Base-by-base conservation (phyloP, 2,888 invertebrate genomes). In the Pardosa pseudoannulata region DNA sequence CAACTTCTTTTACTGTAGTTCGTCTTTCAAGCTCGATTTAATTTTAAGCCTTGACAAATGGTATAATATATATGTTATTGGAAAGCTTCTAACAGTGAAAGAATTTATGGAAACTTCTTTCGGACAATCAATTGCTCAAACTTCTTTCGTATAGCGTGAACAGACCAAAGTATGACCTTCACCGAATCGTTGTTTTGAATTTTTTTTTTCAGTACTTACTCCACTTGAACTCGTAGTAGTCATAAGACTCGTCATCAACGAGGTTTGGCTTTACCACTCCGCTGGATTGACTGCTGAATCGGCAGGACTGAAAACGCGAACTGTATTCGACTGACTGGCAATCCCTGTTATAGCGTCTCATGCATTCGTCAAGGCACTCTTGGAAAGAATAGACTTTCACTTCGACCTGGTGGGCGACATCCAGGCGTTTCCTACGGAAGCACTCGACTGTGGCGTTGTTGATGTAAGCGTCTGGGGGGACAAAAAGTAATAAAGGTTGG, bases 221-320 rank as follows among this genome's bases (percentile, higher is more conserved):
- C 89, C 89, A 89, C 32, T 88, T 88, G 68, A 89, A 88, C 67
- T 97, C 97, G 91, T 97, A 97, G 92, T 97, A 97, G 92, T 97
- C 97, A 91, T 96, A 97, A 92, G 97, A 96, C 0, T 96, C 96
- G 91, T 97, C 97, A 91, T 96, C 96, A 89, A 96, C 95, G 79
- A 97, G 94, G 87, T 96, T 93, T 94, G 96, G 96, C 65, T 80
- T 82, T 64, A 39, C 73, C 11, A 16, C 39, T 80, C 80, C 89
- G 68, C 86, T 96, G 96, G 90, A 95, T 94, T 92, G 96, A 90
- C 87, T 88, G 85, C 89, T 89, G 64, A 89, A 89, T 36, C 89
- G 70, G 68, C 89, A 89, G 23, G 88, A 82, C 41, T 88, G 85
- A 72, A 87, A 81, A 23, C 78, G 74, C 27, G 88, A 88, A 46